Percentiles rank a stretch among this genome's conserved stretches.
Evolutionary conservation across 2,113 vertebrate genomes (phyloP).

Genomic region (Eubucco bourcierii): DNA sequence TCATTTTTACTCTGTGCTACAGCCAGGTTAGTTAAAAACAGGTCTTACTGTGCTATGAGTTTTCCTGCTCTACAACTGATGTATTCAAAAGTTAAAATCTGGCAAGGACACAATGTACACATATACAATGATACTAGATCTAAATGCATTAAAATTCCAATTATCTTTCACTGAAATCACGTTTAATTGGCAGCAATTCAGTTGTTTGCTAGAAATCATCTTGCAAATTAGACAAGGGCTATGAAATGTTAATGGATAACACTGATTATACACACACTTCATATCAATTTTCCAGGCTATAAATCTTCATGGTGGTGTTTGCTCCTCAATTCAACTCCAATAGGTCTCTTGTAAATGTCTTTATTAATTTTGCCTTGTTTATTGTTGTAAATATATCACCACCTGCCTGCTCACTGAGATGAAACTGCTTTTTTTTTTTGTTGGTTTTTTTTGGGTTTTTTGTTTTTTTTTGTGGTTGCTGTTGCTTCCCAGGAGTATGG

Average conservation of each 20-base stretch:
- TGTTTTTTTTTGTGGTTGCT: neutral
- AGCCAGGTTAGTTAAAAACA: neutral
- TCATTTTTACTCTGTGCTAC: neutral
- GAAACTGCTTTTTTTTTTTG: neutral
- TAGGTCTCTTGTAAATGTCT: neutral
- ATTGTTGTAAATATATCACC: neutral
- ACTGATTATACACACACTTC: neutral
- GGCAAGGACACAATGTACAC: neutral
- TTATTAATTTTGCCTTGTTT: constrained; percentile 2
- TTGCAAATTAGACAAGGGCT: neutral
- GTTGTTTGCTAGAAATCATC: neutral
- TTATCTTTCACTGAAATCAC: neutral
- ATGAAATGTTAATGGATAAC: neutral
- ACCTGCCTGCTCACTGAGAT: neutral
- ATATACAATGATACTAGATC: neutral
- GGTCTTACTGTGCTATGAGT: neutral
- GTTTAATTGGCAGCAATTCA: neutral
- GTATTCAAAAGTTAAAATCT: neutral
- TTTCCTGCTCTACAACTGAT: neutral
- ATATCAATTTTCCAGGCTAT: neutral
- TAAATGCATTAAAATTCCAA: neutral
- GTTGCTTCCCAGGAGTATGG: neutral
- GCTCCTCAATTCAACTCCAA: neutral
- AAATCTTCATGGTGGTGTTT: neutral
- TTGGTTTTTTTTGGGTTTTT: no score